These are phyloP conservation scores for Chrysemys picta DNA, from an alignment of 2,113 vertebrate genomes.

Conservation along the genomic window DNA sequence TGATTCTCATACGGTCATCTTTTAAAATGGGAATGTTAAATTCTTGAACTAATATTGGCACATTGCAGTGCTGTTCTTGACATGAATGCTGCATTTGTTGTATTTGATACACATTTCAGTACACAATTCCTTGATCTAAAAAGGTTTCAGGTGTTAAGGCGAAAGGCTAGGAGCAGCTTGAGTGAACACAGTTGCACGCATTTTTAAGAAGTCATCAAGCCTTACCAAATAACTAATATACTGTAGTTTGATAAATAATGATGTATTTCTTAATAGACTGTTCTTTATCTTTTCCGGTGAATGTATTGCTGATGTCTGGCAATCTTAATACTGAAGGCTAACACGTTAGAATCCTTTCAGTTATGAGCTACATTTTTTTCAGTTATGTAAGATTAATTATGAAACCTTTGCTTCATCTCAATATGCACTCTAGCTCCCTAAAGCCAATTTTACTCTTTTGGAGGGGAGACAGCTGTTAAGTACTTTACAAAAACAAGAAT, in stretches of 20 bases:
- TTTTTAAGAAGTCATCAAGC: no score
- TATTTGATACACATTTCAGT: not conserved
- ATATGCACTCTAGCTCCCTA: not conserved
- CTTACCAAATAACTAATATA: no score
- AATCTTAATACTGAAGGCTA: not conserved
- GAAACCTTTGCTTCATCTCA: not conserved
- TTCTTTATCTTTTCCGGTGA: no score
- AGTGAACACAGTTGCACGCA: no score
- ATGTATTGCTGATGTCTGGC: not conserved
- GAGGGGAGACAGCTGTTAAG: not conserved
- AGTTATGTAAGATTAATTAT: not conserved
- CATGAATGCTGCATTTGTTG: rapidly evolving
- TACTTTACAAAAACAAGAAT: not conserved
- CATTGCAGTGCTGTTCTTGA: rapidly evolving
- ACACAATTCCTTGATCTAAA: no score
- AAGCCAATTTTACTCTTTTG: not conserved
- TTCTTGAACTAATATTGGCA: rapidly evolving
- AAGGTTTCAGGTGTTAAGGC: no score
- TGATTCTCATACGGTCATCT: rapidly evolving
- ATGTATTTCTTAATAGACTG: no score
- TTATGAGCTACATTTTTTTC: not conserved
- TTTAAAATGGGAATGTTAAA: rapidly evolving
- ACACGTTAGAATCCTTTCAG: not conserved
- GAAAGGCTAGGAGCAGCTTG: no score
- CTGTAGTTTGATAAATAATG: not conserved